Evolutionary conservation across 2,888 invertebrate genomes (phyloP), one percentile per base, ranked within the genome.

Genomic region (Tetranychus piercei): DNA sequence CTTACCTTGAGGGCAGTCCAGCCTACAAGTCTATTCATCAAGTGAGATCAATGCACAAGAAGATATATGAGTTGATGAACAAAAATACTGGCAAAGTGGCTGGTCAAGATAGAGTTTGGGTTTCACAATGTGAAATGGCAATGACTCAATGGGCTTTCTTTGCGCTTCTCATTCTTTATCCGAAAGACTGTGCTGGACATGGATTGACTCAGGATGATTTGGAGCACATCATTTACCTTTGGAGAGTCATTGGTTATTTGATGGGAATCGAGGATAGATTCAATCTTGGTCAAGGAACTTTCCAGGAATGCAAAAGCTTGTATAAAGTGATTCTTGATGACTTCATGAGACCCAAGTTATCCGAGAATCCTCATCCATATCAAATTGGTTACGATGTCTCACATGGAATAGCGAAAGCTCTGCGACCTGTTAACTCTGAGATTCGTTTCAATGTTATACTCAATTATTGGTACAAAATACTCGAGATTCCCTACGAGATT

Each of bases 131-230:
- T 78, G 92, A 93, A 81, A 87, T 94, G 86, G 89, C 89, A 0
- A 81, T 93, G 11, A 92, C 93, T 0, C 91, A 91, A 74, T 91
- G 90, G 81, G 92, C 91, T 4, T 94, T 94, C 81, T 86, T 93
- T 80, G 93, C 92, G 0, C 88, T 88, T 78, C 84, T 87, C 0
- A 81, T 90, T 0, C 80, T 89, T 75, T 83, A 83, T 75, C 85
- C 86, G 0, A 85, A 87, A 75, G 82, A 85, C 74, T 85, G 91
- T 72, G 90, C 90, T 0, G 82, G 84, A 0, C 87, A 86, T 70
- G 34, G 34, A 3, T 34, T 34, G 34, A 34, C 34, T 34, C 89
- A 91, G 77, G 34, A 65, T 65, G 18, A 65, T 65, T 84, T 90
- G 80, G 88, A 89, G 73, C 88, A 88, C 1, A 89, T 90, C 77